Evolutionary conservation across 2,797 vertebrate genomes (phyloP), one percentile per base, ranked within the genome.

Genomic region (Gallinago nigripennis): DNA sequence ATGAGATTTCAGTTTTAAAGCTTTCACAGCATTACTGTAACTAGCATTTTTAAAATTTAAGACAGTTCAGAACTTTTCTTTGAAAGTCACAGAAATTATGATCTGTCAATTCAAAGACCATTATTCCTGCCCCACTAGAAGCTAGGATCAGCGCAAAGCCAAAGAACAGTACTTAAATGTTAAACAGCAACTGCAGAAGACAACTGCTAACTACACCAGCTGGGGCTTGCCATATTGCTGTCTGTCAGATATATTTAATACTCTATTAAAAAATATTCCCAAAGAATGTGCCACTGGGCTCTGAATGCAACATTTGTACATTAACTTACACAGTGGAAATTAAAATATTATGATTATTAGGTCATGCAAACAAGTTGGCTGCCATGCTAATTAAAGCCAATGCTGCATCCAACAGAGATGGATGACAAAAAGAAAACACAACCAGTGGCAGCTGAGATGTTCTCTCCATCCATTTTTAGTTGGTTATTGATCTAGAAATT

Each of bases 11-110:
- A 23, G 12, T 31, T 78, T 78, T 45, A 61, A 79, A 94, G 64
- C 58, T 90, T 95, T 86, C 68, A 61, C 8, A 70, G 41, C 12
- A 72, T 39, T 78, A 39, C 48, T 82, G 24, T 27, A 88, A 92
- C 12, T 45, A 88, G 61, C 68, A n/a, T 53, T 83, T 92, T 63
- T n/a, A 80, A 68, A 65, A 91, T 96, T 95, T 71, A 58, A 95
- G 96, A 87, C 83, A 83, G 45, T 92, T 96, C 58, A 77, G 90
- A 86, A 86, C 83, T 51, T 88, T 83, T 83, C 82, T 86, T 95
- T 81, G 83, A 70, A 61, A 78, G 25, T 84, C 82, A 81, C 7
- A 16, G 80, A 93, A 85, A 58, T 89, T 77, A 92, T 17, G 7
- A 78, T 41, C 39, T 37, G 57, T 84, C 83, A 69, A 81, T 85